Conservation (phyloP, 1,140 invertebrate genomes). For the Apocrypta bakeri region DNA sequence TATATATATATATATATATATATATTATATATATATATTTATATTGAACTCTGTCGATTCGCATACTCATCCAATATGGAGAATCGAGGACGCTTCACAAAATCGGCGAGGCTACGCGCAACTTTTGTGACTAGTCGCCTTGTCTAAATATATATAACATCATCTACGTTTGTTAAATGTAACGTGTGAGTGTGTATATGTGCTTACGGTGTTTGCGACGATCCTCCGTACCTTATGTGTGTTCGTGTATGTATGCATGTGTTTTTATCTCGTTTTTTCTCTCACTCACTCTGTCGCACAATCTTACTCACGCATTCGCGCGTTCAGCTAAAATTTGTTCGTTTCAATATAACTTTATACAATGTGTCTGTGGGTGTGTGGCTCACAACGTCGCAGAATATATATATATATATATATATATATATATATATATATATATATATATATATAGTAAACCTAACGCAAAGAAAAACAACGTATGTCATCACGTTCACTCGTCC, state of each 20-base stretch:
- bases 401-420: conserved; percentile 36
- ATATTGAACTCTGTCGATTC: conserved; percentile 38
- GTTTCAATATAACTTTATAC: conserved; percentile 53
- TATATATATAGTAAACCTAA: conserved; percentile 51
- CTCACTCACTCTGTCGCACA: conserved; percentile 12
- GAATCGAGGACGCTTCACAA: conserved; percentile 50
- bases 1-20: conserved; percentile 38
- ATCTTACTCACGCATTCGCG: neutral
- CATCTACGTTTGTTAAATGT: conserved; percentile 47
- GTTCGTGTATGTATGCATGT: conserved; percentile 52
- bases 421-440: conserved; percentile 38
- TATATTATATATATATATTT: conserved; percentile 39
- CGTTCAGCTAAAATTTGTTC: conserved; percentile 43
- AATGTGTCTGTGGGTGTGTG: conserved; percentile 38
- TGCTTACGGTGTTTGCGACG: conserved; percentile 22
- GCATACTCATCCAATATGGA: conserved; percentile 43
- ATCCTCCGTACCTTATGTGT: conserved; percentile 50
- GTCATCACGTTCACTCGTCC: conserved; percentile 32
- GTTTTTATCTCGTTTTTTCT: conserved; percentile 43
- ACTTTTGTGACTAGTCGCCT: conserved; percentile 53
- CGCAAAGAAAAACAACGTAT: conserved; percentile 44
- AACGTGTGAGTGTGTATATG: conserved; percentile 25
- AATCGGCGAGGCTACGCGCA: conserved; percentile 51
- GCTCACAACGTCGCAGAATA: conserved; percentile 47
- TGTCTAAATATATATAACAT: conserved; percentile 44